Conservation (phyloP, 2,888 invertebrate species). For the Schizotus pectinicornis region DNA sequence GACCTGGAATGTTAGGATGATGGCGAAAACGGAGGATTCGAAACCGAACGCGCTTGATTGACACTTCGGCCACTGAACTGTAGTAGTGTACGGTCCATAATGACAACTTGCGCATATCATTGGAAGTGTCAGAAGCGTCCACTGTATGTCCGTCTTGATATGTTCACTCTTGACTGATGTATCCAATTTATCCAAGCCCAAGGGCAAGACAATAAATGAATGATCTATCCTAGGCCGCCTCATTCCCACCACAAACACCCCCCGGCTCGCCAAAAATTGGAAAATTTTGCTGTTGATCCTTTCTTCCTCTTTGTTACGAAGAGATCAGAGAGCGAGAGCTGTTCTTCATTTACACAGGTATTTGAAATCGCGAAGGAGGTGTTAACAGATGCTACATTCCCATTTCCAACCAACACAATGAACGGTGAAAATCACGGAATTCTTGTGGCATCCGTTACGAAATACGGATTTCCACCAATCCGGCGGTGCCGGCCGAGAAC, state of each 20-base stretch:
- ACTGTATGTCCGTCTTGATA: conserved; percentile 57
- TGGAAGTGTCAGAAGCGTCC: conserved; percentile 56
- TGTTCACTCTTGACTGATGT: conserved; percentile 59
- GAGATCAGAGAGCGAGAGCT: too few species aligned
- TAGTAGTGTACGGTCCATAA: conserved; percentile 40
- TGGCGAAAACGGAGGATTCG: conserved; percentile 20
- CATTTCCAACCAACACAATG: too few species aligned
- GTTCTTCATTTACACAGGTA: too few species aligned
- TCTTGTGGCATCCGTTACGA: too few species aligned
- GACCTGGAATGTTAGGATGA: conserved; percentile 20
- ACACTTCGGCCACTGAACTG: conserved; percentile 44
- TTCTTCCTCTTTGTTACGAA: too few species aligned
- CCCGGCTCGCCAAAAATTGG: neutral
- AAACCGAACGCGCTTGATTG: conserved; percentile 27
- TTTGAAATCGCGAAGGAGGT: too few species aligned
- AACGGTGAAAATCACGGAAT: too few species aligned
- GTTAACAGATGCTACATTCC: too few species aligned
- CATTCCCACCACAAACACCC: conserved; percentile 23
- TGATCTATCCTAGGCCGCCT: conserved; percentile 49
- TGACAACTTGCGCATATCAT: conserved; percentile 55
- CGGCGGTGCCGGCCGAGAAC: too few species aligned
- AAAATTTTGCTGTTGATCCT: too few species aligned
- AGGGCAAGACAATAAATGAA: conserved; percentile 60
- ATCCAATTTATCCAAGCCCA: conserved; percentile 58
- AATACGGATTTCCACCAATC: too few species aligned